phyloP scores from a whole-genome alignment of 2,113 vertebrate species.

The Melanerpes formicivorus region DNA sequence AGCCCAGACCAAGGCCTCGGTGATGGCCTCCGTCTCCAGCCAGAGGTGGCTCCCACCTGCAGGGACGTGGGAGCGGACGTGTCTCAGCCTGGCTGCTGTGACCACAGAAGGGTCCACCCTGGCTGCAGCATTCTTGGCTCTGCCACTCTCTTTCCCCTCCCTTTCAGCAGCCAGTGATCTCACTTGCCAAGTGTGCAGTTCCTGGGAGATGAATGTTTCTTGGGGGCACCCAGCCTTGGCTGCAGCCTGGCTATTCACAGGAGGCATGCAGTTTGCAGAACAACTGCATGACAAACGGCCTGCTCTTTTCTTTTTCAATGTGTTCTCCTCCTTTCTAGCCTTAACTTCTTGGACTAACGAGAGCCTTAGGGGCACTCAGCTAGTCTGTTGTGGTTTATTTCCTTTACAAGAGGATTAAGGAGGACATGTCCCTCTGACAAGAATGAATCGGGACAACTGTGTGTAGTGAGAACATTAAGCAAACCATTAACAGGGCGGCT shows the following conservation, averaged over 20 bases:
- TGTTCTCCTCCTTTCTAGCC: slow-evolving; percentile 30
- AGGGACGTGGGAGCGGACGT: background rate
- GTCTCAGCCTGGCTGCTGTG: background rate
- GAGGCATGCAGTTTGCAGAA: slow-evolving; percentile 16
- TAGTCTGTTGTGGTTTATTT: slow-evolving; percentile 42
- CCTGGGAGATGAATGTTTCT: slow-evolving; percentile 42
- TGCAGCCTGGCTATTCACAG: slow-evolving; percentile 48
- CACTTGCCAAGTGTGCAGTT: slow-evolving; percentile 45
- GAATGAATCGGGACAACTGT: slow-evolving; percentile 29
- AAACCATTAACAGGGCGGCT: slow-evolving; percentile 33
- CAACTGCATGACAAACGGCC: slow-evolving; percentile 33
- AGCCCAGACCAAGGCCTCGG: rapidly evolving
- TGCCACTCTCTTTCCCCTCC: background rate
- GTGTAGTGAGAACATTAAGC: slow-evolving; percentile 22
- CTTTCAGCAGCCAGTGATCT: background rate
- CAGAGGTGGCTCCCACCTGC: background rate
- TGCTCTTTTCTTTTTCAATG: slow-evolving; percentile 16
- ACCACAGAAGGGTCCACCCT: background rate
- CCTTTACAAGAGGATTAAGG: slow-evolving; percentile 46
- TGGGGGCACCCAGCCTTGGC: slow-evolving; percentile 38
- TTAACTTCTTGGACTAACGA: background rate
- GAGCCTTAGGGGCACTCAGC: slow-evolving; percentile 30
- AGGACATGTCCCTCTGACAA: slow-evolving; percentile 34
- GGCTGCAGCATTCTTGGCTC: background rate
- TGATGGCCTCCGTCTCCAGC: background rate